phyloP scores from a whole-genome alignment of 1,140 invertebrate genomes.

The Drosophila pachea region DNA sequence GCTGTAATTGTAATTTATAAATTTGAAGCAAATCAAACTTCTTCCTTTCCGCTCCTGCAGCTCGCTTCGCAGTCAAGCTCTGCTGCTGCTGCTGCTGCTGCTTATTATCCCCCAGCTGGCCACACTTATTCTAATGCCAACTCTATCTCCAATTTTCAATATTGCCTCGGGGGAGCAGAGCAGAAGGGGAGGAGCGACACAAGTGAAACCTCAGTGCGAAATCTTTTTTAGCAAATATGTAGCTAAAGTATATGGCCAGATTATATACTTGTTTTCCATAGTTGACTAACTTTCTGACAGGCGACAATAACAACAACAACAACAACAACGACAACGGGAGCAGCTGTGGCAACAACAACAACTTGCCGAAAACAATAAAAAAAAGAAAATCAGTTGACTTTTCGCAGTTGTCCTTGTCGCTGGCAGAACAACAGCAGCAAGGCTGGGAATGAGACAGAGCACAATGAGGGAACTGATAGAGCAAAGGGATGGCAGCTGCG shows the following conservation, averaged over 20 bases:
- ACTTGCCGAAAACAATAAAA: slow-evolving; percentile 29
- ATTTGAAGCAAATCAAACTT: too few relatives aligned
- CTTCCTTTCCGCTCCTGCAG: too few relatives aligned
- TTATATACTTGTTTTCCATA: slow-evolving; percentile 14
- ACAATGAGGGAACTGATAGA: slow-evolving; percentile 1
- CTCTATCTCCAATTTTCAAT: too few relatives aligned
- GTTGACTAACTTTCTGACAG: slow-evolving; percentile 48
- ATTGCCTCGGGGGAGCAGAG: too few relatives aligned
- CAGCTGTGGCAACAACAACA: slow-evolving; percentile 23
- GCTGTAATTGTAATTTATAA: too few relatives aligned
- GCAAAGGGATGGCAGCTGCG: slow-evolving; percentile 7
- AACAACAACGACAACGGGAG: slow-evolving; percentile 11
- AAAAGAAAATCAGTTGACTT: slow-evolving; percentile 63
- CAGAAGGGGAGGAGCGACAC: background rate
- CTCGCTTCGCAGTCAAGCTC: too few relatives aligned
- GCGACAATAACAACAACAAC: slow-evolving; percentile 14
- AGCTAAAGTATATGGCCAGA: slow-evolving; percentile 4
- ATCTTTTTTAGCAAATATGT: background rate
- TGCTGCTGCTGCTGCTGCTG: too few relatives aligned
- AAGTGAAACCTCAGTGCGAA: slow-evolving; percentile 29
- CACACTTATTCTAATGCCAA: too few relatives aligned
- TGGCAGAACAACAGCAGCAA: slow-evolving; percentile 21
- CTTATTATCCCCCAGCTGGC: too few relatives aligned
- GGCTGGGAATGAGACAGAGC: background rate
- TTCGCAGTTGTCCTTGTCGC: slow-evolving; percentile 64